Evolutionary conservation across 2,797 vertebrate genomes (phyloP).

Genomic region (Thamnophis elegans): DNA sequence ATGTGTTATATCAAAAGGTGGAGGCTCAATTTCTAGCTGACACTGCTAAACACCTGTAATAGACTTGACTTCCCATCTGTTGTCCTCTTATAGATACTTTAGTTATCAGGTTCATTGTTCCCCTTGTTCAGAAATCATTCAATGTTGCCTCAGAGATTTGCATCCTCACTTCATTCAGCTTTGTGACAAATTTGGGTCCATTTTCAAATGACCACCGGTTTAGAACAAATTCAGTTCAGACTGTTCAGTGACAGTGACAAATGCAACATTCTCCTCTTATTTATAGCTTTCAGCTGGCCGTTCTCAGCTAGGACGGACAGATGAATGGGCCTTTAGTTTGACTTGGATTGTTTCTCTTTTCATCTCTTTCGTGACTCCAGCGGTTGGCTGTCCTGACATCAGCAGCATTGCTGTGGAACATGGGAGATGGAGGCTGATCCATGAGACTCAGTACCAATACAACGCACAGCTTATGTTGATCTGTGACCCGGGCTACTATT

Average conservation of each 20-base stretch:
- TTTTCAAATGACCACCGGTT: not conserved
- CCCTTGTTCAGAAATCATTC: not conserved
- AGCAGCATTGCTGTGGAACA: conserved; percentile 87
- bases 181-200: not conserved
- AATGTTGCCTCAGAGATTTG: not conserved
- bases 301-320: not conserved
- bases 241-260: not conserved
- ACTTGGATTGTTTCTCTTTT: not conserved
- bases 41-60: not conserved
- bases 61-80: not conserved
- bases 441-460: conserved; percentile 92
- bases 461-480: conserved; percentile 93
- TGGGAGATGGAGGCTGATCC: conserved; percentile 94
- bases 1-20: not conserved
- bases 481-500: conserved; percentile 96
- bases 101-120: not conserved
- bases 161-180: not conserved
- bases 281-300: not conserved
- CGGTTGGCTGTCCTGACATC: conserved; percentile 89
- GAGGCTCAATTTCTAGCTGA: not conserved
- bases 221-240: not conserved
- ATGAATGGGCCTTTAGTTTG: not conserved
- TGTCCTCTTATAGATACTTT: not conserved
- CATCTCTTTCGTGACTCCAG: conserved; percentile 60
- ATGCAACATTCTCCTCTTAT: not conserved